A percentile compares a stretch with the other conserved stretches of the same genome.
Conservation (phyloP, 2,888 invertebrate species). For the Drosophila sordidula region DNA sequence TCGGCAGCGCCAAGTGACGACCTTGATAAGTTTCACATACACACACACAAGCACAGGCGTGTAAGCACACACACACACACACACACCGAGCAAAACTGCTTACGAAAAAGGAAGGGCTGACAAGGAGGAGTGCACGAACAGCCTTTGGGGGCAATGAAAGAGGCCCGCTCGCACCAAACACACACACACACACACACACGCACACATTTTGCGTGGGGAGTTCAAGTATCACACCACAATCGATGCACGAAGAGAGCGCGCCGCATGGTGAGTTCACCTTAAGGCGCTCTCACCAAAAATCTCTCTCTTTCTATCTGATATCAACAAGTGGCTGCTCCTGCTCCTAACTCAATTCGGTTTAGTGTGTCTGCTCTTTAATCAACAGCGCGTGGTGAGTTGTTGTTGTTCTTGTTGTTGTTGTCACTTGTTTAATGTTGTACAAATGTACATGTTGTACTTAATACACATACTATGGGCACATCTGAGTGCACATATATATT, state of each 20-base stretch:
- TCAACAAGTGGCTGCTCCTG: slow-evolving; percentile 69
- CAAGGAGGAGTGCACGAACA: slow-evolving; percentile 40
- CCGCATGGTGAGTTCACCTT: slow-evolving; percentile 59
- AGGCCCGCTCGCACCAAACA: slow-evolving; percentile 8
- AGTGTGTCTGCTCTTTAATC: slow-evolving; percentile 59
- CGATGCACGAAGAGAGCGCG: slow-evolving; percentile 47
- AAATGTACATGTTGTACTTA: slow-evolving; percentile 39
- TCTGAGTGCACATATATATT: slow-evolving; percentile 37
- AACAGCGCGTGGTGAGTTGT: slow-evolving; percentile 61
- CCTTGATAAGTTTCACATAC: slow-evolving; percentile 82
- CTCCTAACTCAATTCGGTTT: slow-evolving; percentile 68
- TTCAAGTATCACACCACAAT: slow-evolving; percentile 54
- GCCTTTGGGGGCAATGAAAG: slow-evolving; percentile 30
- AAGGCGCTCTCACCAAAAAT: background rate
- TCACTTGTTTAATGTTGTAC: slow-evolving; percentile 31
- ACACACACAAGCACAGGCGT: slow-evolving; percentile 15
- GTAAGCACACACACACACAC: background rate
- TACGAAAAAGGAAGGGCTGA: slow-evolving; percentile 59
- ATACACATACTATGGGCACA: slow-evolving; percentile 20
- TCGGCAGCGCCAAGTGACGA: slow-evolving; percentile 80
- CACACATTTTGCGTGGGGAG: slow-evolving; percentile 8
- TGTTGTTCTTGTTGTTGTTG: slow-evolving; percentile 1
- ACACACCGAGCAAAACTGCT: slow-evolving; percentile 40
- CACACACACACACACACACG: background rate
- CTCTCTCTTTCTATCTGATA: slow-evolving; percentile 31